These are phyloP conservation scores for Eueremaeus valkanovi DNA, from an alignment of 2,888 invertebrate species.

Conservation along the genomic window DNA sequence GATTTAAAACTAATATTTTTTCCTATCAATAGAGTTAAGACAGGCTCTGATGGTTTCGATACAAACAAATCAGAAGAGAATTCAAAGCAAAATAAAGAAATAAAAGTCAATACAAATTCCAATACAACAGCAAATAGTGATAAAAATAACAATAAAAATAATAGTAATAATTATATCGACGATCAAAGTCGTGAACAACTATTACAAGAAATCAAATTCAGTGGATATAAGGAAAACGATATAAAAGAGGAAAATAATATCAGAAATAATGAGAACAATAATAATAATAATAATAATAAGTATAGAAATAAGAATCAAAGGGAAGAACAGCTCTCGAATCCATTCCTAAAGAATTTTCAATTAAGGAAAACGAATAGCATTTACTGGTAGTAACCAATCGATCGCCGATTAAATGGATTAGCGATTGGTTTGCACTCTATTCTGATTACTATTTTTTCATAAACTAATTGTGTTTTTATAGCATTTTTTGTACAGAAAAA, in stretches of 20 bases:
- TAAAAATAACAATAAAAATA: neutral
- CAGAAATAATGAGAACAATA: neutral
- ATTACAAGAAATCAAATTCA: conserved; percentile 28
- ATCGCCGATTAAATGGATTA: neutral
- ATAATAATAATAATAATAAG: neutral
- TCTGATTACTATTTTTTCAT: neutral
- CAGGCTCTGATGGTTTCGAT: conserved; percentile 19
- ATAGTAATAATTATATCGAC: no score
- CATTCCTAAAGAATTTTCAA: conserved; percentile 37
- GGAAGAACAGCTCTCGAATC: conserved; percentile 9
- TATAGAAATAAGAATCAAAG: neutral
- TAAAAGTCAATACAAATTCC: neutral
- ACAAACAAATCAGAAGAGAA: conserved; percentile 4
- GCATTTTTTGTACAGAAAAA: neutral
- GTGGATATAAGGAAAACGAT: conserved; percentile 22
- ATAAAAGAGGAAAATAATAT: conserved; percentile 3
- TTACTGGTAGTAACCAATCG: conserved; percentile 38
- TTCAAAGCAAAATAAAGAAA: neutral
- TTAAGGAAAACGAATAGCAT: conserved; percentile 42
- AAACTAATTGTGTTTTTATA: no score
- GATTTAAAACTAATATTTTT: neutral
- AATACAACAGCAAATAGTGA: neutral
- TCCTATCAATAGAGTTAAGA: neutral
- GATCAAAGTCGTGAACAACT: neutral
- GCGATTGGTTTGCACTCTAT: neutral